Conservation (phyloP, 2,797 vertebrate genomes). For the Craterocephalus amniculus region DNA sequence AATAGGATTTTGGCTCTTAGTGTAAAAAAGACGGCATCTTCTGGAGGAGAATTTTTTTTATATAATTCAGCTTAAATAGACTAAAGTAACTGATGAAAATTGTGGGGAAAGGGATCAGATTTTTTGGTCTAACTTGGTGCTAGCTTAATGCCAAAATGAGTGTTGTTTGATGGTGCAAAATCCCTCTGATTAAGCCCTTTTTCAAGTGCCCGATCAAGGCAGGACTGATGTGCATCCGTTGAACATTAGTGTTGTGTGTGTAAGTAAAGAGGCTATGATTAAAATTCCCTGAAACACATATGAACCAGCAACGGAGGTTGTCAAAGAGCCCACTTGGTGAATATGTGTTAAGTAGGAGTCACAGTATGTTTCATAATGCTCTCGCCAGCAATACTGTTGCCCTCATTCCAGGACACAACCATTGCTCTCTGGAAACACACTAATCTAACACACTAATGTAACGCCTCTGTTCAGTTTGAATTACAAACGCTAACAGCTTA, state of each 20-base stretch:
- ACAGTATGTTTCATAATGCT: not conserved
- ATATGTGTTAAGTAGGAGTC: not conserved
- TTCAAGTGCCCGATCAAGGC: not conserved
- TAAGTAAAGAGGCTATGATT: not conserved
- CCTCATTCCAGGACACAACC: not conserved
- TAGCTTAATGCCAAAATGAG: not conserved
- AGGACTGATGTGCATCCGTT: not conserved
- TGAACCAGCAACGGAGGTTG: not conserved
- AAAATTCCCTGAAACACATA: not conserved
- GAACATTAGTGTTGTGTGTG: not conserved
- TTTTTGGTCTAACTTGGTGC: not conserved
- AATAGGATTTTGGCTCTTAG: not conserved
- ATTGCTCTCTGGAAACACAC: not conserved
- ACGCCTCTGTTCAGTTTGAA: not conserved
- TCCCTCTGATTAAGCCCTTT: not conserved
- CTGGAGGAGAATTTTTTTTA: not conserved
- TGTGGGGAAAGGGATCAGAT: not conserved
- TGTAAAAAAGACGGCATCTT: not conserved
- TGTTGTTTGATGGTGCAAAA: too few species aligned
- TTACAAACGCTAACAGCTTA: not conserved
- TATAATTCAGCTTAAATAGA: not conserved
- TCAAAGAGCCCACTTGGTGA: not conserved
- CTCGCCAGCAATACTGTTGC: not conserved
- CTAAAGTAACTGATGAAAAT: not conserved
- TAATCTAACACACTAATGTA: not conserved